Percentiles rank a stretch among this genome's conserved stretches.
These are phyloP conservation scores for Berghia stephanieae DNA, from an alignment of 1,140 invertebrate species.

Conservation along the genomic window DNA sequence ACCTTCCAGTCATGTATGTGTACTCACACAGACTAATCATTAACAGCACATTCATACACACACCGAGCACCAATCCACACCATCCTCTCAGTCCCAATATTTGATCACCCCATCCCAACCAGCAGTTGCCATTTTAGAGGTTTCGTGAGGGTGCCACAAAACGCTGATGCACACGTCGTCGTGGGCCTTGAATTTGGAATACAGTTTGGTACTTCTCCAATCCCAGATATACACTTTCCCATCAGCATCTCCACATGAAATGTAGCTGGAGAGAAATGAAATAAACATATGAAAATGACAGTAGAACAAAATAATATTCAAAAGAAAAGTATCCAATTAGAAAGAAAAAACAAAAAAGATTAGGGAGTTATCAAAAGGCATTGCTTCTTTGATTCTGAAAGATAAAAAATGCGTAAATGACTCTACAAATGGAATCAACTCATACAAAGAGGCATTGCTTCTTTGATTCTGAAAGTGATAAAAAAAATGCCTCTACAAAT, in stretches of 20 bases:
- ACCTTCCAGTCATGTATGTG: too few relatives aligned
- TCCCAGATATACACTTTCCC: conserved; percentile 99
- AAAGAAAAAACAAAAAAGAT: not conserved
- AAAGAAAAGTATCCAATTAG: not conserved
- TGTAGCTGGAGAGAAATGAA: conserved; percentile 77
- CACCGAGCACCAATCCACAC: not conserved
- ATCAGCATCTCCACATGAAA: conserved; percentile 99
- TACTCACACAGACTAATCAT: not conserved
- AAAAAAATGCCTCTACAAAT: too few relatives aligned
- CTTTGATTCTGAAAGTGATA: too few relatives aligned
- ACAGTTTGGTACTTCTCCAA: conserved; percentile 98
- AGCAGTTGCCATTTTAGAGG: conserved; percentile 93
- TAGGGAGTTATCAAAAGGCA: too few relatives aligned
- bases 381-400: too few relatives aligned
- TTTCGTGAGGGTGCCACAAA: conserved; percentile 99
- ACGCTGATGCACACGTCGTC: conserved; percentile 94
- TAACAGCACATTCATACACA: not conserved
- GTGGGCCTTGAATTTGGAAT: conserved; percentile 99
- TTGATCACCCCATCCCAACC: conserved; percentile 99
- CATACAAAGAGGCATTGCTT: too few relatives aligned
- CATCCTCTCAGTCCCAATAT: conserved; percentile 87
- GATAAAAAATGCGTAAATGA: too few relatives aligned
- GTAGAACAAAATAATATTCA: not conserved
- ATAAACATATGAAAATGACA: conserved; percentile 5
- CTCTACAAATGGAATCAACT: too few relatives aligned